Base-by-base conservation (phyloP, 2,888 invertebrate genomes). In the Drosophila phalerata region DNA sequence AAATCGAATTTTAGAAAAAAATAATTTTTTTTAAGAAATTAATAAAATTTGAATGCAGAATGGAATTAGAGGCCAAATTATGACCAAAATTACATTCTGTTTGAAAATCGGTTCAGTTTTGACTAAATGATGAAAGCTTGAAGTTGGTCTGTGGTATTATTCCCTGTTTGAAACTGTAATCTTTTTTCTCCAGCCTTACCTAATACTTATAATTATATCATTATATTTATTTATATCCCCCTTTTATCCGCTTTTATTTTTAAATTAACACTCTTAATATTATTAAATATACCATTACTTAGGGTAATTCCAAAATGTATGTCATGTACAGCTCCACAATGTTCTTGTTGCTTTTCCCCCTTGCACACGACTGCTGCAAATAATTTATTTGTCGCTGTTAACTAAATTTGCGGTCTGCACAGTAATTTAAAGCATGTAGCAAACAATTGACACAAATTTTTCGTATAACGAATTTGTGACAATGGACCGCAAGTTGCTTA, bases 351-450 rank as follows among this genome's bases (percentile, higher is more conserved):
- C n/a, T 22, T 2, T 43, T 48, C 22, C 15, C 3, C 47, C 6
- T 4, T 9, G 10, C 22, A 5, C 34, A 15, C 22, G 9, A 3
- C 43, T 51, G 38, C 43, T 47, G 52, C 34, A 47, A 55, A 71
- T 83, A 80, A 84, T 86, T 88, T 84, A 88, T 88, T 69, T 79
- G 69, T 69, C 65, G 64, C 62, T 77, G 45, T 64, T 73, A 88
- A 77, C 87, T 77, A 68, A 86, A 84, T 86, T 88, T 86, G 83
- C 58, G 89, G 89, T 74, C 34, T 25, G 42, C 17, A 10, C 34
- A 42, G 63, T 69, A 71, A 80, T 84, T 80, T 75, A 69, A 74
- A 72, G 52, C 45, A 30, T 40, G 38, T 63, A 75, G 45, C 70
- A 70, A 64, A 79, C 79, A 74, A 75, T 72, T 79, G 86, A 76